Evolutionary conservation across 2,797 vertebrate genomes (phyloP).

Genomic region (Cossypha niveicapilla): DNA sequence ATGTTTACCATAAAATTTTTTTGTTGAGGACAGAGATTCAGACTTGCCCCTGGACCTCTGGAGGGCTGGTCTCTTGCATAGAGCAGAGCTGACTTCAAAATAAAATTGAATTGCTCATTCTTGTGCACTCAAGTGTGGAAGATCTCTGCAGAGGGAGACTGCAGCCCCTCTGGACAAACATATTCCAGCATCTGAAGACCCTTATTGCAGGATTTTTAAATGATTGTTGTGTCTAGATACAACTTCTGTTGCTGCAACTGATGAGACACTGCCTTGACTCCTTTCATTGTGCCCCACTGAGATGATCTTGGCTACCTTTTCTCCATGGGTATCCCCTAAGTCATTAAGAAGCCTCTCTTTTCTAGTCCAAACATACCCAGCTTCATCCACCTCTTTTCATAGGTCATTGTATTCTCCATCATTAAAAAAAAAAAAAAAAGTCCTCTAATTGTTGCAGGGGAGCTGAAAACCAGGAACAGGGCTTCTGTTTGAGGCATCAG

Average conservation of each 20-base stretch:
- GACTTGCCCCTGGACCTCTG: not conserved
- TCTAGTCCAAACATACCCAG: not conserved
- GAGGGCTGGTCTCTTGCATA: not conserved
- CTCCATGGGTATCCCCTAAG: not conserved
- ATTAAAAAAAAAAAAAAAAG: not conserved
- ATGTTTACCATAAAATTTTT: not conserved
- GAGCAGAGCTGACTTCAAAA: not conserved
- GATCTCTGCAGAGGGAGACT: not conserved
- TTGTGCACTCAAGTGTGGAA: not conserved
- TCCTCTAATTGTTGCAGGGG: not conserved
- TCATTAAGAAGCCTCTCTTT: not conserved
- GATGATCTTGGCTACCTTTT: not conserved
- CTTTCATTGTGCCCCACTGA: not conserved
- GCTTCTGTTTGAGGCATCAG: not conserved
- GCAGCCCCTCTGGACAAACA: not conserved
- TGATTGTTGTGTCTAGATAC: not conserved
- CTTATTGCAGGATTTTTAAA: not conserved
- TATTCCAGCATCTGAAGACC: not conserved
- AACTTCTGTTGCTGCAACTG: not conserved
- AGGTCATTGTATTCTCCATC: not conserved
- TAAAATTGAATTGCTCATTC: not conserved
- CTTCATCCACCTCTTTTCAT: not conserved
- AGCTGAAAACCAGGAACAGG: not conserved
- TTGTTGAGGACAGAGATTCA: not conserved
- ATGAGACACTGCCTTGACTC: not conserved